These are phyloP conservation scores for western clawed frog (Xenopus tropicalis) DNA, from an alignment of 2,113 vertebrate species.

Conservation along the genomic window DNA sequence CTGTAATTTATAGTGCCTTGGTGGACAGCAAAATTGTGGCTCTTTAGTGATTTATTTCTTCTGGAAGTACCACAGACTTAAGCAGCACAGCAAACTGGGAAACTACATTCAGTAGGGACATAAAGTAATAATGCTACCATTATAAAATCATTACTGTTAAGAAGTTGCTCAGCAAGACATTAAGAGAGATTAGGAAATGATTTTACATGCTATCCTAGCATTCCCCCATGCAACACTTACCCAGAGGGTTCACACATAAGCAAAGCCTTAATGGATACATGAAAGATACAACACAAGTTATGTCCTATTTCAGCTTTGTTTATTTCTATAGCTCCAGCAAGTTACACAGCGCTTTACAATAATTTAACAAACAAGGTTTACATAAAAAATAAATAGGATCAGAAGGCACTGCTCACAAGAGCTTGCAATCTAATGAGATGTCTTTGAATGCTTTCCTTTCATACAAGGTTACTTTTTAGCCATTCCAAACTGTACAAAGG, in stretches of 20 bases:
- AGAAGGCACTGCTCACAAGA: too few species aligned
- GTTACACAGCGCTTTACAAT: too few species aligned
- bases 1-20: neutral
- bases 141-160: slow-evolving; percentile 19
- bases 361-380: too few species aligned
- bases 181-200: neutral
- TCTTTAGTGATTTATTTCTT: neutral
- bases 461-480: too few species aligned
- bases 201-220: neutral
- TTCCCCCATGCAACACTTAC: neutral
- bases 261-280: neutral
- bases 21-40: neutral
- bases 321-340: too few species aligned
- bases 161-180: accelerated
- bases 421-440: too few species aligned
- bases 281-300: too few species aligned
- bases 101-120: neutral
- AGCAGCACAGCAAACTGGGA: neutral
- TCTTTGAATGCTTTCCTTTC: too few species aligned
- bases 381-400: too few species aligned
- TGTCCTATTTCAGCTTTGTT: too few species aligned
- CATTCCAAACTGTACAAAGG: too few species aligned
- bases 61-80: slow-evolving; percentile 20
- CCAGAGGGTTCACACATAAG: neutral
- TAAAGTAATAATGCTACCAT: slow-evolving; percentile 6